Conservation (phyloP, 2,797 vertebrate species). For the Gadopsis bispinosus region DNA sequence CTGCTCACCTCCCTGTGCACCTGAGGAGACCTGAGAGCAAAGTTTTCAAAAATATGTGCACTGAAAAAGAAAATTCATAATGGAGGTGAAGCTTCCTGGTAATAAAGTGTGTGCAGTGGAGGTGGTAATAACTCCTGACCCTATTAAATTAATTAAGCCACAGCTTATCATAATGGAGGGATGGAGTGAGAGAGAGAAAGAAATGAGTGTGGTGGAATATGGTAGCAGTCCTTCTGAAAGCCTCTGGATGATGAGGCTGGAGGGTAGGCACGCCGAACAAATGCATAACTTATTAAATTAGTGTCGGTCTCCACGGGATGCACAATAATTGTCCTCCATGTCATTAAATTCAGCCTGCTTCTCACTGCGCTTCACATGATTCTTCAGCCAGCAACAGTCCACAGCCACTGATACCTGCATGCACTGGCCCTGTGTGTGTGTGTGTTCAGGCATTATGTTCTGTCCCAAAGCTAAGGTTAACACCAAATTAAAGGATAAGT, state of each 20-base stretch:
- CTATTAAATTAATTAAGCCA: constrained; percentile 87
- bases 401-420: constrained; percentile 17
- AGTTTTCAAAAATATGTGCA: constrained; percentile 38
- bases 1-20: background rate
- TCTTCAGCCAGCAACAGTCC: constrained; percentile 18
- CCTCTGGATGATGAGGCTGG: constrained; percentile 71
- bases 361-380: constrained; percentile 51
- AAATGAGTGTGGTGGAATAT: constrained; percentile 52
- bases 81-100: constrained; percentile 67
- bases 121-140: constrained; percentile 85
- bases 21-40: constrained; percentile 22
- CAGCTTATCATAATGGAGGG: constrained; percentile 75
- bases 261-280: constrained; percentile 65
- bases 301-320: constrained; percentile 76
- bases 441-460: constrained; percentile 8
- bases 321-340: constrained; percentile 81
- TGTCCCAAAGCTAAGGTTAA: background rate
- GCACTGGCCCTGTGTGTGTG: background rate
- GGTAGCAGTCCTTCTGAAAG: constrained; percentile 73
- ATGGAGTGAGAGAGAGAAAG: constrained; percentile 16
- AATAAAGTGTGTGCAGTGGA: constrained; percentile 66
- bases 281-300: constrained; percentile 85
- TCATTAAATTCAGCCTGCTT: constrained; percentile 80
- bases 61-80: constrained; percentile 58
- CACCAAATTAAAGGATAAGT: background rate